These are phyloP conservation scores for Synchiropus splendidus DNA, from an alignment of 2,113 vertebrate genomes.

Conservation along the genomic window DNA sequence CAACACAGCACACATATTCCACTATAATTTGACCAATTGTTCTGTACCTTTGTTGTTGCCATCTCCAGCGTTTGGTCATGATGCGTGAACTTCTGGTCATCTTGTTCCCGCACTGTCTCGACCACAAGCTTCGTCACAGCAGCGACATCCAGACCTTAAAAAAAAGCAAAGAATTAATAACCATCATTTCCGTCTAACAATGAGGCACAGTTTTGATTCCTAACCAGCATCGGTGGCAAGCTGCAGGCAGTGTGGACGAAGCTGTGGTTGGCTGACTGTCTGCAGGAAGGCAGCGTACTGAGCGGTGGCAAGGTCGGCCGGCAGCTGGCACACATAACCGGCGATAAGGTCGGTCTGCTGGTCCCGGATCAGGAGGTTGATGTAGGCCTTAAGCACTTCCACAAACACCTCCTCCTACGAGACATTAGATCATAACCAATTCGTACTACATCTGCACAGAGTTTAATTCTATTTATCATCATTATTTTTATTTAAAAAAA, in stretches of 20 bases:
- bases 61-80: conserved; percentile 46
- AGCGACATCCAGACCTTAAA: conserved; percentile 58
- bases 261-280: conserved; percentile 78
- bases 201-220: neutral
- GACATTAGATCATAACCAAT: too few species aligned
- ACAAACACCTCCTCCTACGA: conserved; percentile 80
- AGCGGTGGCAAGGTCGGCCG: conserved; percentile 70
- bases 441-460: too few species aligned
- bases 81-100: conserved; percentile 41
- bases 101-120: conserved; percentile 79
- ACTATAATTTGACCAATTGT: too few species aligned
- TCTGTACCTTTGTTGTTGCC: conserved; percentile 44
- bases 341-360: conserved; percentile 83
- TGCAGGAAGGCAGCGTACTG: conserved; percentile 87
- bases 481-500: too few species aligned
- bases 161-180: conserved; percentile 17
- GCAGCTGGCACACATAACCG: conserved; percentile 87
- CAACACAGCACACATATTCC: too few species aligned
- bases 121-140: conserved; percentile 86
- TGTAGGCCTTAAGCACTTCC: conserved; percentile 80
- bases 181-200: too few species aligned
- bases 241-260: conserved; percentile 79
- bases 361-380: conserved; percentile 74
- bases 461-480: too few species aligned
- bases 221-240: conserved; percentile 85